Conservation (phyloP, 2,888 invertebrate genomes). For the Synanthedon vespiformis region DNA sequence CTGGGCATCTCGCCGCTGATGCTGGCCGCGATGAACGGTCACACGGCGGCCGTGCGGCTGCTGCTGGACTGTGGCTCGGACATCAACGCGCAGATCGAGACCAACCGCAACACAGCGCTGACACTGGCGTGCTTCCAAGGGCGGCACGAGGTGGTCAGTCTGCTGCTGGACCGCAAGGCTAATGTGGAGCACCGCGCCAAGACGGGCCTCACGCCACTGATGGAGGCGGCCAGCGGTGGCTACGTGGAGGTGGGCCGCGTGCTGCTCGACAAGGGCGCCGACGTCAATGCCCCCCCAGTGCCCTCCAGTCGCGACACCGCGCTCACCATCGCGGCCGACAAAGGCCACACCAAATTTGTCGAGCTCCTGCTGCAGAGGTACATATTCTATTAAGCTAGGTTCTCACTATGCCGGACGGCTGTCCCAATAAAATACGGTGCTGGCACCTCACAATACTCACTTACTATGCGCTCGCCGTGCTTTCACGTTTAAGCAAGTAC, state of each 20-base stretch:
- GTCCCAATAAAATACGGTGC: too few species aligned
- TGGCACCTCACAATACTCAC: too few species aligned
- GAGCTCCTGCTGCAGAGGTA: constrained; percentile 81
- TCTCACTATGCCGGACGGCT: too few species aligned
- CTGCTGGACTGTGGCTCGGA: constrained; percentile 98
- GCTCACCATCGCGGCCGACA: constrained; percentile 99
- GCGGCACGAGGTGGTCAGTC: constrained; percentile 96
- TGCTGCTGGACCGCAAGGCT: constrained; percentile 94
- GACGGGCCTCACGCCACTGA: constrained; percentile 97
- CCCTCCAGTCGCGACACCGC: constrained; percentile 98
- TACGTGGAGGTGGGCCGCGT: constrained; percentile 98
- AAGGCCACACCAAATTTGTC: constrained; percentile 95
- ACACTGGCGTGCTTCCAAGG: constrained; percentile 99
- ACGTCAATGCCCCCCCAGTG: constrained; percentile 98
- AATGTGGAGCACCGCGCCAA: constrained; percentile 99
- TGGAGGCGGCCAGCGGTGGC: constrained; percentile 99
- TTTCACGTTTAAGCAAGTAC: too few species aligned
- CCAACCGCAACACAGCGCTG: constrained; percentile 97
- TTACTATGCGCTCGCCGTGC: too few species aligned
- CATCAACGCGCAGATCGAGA: constrained; percentile 99
- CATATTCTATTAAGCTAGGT: too few species aligned
- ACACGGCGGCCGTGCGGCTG: constrained; percentile 88
- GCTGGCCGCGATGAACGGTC: constrained; percentile 99
- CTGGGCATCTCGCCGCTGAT: constrained; percentile 98
- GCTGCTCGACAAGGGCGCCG: constrained; percentile 94